Base-by-base conservation (phyloP, 2,888 invertebrate species). In the Neoascia interrupta region DNA sequence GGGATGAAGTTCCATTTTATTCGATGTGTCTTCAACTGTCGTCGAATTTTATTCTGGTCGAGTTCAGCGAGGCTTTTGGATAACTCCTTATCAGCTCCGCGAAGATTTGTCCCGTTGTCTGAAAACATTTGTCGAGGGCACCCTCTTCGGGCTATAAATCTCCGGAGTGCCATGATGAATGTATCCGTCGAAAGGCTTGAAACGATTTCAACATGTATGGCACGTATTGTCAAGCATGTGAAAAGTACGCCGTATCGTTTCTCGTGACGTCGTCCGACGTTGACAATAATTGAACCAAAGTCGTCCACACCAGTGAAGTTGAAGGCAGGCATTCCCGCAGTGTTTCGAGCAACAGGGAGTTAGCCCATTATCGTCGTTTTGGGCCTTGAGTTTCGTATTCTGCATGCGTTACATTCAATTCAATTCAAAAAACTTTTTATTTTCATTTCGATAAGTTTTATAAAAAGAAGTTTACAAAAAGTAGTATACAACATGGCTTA, bases 1-100 rank as follows among this genome's bases (percentile, higher is more conserved):
- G 82, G 83, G 18, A 73, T 83, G 39, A 83, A 82, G 2, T 70
- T 58, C 83, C 81, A 82, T 15, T 69, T 54, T 2, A 82, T 75
- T 5, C 23, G 15, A 8, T 41, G 18, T 3, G 11, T 51, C 1
- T 28, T 21, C 19, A 64, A 47, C 6, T n/a, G 16, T 34, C 31
- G 13, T 26, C 11, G 18, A n/a, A n/a, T n/a, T n/a, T n/a, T 21
- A 61, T 60, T 15, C 11, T 45, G 37, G 6, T 69, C 53, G 1
- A 61, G 8, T 8, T 54, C 15, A 1, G 39, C 8, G n/a, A 56
- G 6, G 15, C 19, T 23, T 11, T 34, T 6, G 5, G 13, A 5
- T 1, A 72, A 11, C 8, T 58, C 49, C 8, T 43, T 8, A 6
- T n/a, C n/a, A n/a, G n/a, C n/a, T n/a, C n/a, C n/a, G n/a, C n/a